Conservation (phyloP, 2,888 invertebrate genomes). For the Anthrax anthrax region DNA sequence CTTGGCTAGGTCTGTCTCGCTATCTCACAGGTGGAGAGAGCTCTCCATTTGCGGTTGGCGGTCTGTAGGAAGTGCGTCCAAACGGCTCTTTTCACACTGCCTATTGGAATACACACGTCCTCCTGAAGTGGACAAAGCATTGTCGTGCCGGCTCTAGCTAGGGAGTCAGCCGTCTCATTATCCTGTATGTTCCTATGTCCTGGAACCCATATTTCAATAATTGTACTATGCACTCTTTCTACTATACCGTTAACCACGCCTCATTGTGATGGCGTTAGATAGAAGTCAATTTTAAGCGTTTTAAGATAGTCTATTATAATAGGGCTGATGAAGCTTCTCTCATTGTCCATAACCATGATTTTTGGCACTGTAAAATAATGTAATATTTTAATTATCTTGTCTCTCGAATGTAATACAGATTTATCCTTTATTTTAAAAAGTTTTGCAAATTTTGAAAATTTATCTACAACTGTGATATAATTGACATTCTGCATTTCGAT, state of each 20-base stretch:
- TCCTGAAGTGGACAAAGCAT: too few species aligned
- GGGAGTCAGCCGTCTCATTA: too few species aligned
- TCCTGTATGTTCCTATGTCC: too few species aligned
- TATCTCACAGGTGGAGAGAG: too few species aligned
- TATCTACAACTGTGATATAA: background rate
- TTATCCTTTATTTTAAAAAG: slow-evolving; percentile 5
- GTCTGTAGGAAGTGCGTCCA: too few species aligned
- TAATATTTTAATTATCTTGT: slow-evolving; percentile 3
- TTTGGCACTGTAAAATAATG: background rate
- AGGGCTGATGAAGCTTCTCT: slow-evolving; percentile 4
- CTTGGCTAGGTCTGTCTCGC: too few species aligned
- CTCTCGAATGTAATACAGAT: slow-evolving; percentile 4
- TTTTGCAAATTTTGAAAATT: slow-evolving; percentile 5
- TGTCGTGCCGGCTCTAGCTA: too few species aligned
- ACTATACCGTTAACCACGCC: slow-evolving; percentile 1
- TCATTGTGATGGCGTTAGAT: background rate
- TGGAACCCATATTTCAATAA: slow-evolving; percentile 5
- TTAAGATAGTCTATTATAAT: slow-evolving; percentile 1
- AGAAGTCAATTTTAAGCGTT: slow-evolving; percentile 1
- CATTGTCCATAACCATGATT: slow-evolving; percentile 1
- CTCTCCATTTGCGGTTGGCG: too few species aligned
- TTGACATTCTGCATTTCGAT: background rate
- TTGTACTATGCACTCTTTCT: slow-evolving; percentile 1
- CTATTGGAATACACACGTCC: too few species aligned
- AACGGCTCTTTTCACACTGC: too few species aligned